Conservation (phyloP, 92 coral and sea anemone species). For the Metridium senile region DNA sequence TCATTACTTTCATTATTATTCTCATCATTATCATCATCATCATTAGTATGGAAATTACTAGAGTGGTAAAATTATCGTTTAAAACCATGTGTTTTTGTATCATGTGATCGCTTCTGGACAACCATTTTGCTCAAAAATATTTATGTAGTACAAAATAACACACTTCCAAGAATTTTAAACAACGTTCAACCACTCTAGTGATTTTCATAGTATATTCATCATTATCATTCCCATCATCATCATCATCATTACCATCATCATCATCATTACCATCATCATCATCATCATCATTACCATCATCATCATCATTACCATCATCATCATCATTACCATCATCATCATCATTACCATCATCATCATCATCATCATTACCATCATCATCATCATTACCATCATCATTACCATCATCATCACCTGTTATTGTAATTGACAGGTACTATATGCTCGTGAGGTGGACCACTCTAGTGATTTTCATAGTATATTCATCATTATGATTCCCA, state of each 20-base stretch:
- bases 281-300: neutral
- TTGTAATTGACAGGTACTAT: slow-evolving; percentile 67
- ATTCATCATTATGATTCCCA: neutral
- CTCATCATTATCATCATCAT: no score
- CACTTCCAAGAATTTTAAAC: no score
- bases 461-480: no score
- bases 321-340: neutral
- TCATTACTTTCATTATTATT: no score
- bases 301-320: neutral
- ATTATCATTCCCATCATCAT: neutral
- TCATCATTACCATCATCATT: neutral
- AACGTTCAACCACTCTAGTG: slow-evolving; percentile 95
- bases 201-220: no score
- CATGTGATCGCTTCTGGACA: slow-evolving; percentile 94
- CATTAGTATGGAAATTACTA: no score
- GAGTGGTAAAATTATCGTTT: no score
- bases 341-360: neutral
- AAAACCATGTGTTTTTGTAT: no score
- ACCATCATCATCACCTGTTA: neutral
- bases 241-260: neutral
- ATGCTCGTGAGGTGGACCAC: slow-evolving; percentile 97
- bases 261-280: neutral
- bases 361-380: neutral
- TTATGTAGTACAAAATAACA: no score
- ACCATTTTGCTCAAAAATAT: no score